These are phyloP conservation scores for Tetanocera ferruginea DNA, from an alignment of 2,888 invertebrate species.

Conservation along the genomic window DNA sequence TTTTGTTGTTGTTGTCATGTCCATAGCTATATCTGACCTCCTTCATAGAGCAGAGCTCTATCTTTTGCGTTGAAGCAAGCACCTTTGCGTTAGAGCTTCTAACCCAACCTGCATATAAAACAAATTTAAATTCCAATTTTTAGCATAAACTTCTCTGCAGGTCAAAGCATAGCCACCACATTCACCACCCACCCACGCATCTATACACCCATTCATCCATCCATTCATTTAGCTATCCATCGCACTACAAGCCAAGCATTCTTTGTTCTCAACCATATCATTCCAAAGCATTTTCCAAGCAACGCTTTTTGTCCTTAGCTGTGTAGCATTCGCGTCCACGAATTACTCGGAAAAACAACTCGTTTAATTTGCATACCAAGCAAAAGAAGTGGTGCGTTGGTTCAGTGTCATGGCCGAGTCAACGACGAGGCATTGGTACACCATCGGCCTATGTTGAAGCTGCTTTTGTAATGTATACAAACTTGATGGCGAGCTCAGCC, in stretches of 20 bases:
- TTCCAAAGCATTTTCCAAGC: background rate
- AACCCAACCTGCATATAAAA: constrained; percentile 46
- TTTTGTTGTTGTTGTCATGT: background rate
- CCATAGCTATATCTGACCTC: background rate
- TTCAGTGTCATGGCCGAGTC: background rate
- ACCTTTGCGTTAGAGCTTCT: background rate
- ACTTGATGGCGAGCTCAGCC: background rate
- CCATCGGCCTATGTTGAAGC: background rate
- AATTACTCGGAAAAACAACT: constrained; percentile 35
- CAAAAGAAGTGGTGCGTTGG: background rate
- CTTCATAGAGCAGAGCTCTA: background rate
- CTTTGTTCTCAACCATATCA: constrained; percentile 12
- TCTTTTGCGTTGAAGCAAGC: background rate
- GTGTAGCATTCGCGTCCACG: background rate
- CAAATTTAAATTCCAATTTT: constrained; percentile 53
- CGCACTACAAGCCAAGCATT: background rate
- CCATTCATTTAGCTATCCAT: background rate
- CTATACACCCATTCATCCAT: background rate
- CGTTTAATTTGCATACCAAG: constrained; percentile 41
- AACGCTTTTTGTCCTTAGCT: background rate
- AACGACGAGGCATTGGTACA: background rate
- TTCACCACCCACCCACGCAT: background rate
- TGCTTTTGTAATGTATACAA: background rate
- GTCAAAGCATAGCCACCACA: background rate
- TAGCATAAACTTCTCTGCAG: background rate